phyloP scores from a whole-genome alignment of 2,113 vertebrate genomes.

The Petaurus breviceps region DNA sequence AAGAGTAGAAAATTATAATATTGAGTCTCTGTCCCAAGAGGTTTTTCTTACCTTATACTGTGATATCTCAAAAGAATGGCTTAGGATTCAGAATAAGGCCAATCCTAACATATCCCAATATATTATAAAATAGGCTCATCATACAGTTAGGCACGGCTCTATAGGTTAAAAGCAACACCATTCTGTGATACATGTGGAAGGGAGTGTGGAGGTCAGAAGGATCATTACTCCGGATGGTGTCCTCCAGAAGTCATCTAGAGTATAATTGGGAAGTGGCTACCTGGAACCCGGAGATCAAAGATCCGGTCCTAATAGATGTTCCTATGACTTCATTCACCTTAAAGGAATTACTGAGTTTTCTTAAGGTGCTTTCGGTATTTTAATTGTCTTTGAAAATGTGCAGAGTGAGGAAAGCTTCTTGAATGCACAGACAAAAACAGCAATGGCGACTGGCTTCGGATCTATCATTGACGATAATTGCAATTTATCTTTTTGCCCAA shows the following conservation, averaged over 20 bases:
- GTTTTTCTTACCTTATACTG: conserved; percentile 59
- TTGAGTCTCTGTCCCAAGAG: conserved; percentile 56
- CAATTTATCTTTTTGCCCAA: conserved; percentile 48
- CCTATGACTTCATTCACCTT: not conserved
- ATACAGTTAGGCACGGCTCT: not conserved
- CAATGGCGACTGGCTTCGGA: not conserved
- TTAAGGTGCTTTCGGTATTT: not conserved
- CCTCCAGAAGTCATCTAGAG: not conserved
- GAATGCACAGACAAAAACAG: not conserved
- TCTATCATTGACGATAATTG: not conserved
- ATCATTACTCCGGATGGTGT: no score
- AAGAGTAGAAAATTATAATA: conserved; percentile 66
- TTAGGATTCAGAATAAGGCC: conserved; percentile 9
- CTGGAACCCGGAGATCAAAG: not conserved
- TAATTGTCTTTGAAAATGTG: not conserved
- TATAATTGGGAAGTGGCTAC: not conserved
- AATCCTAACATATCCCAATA: not conserved
- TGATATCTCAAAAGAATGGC: conserved; percentile 38
- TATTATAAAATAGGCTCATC: not conserved
- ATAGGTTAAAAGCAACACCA: not conserved
- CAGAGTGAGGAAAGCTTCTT: not conserved
- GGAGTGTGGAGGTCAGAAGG: not conserved
- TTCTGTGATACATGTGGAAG: no score
- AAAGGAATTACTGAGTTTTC: not conserved
- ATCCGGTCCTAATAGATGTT: not conserved